Evolutionary conservation across 2,888 invertebrate species (phyloP).

Genomic region (Plagiodera versicolora): DNA sequence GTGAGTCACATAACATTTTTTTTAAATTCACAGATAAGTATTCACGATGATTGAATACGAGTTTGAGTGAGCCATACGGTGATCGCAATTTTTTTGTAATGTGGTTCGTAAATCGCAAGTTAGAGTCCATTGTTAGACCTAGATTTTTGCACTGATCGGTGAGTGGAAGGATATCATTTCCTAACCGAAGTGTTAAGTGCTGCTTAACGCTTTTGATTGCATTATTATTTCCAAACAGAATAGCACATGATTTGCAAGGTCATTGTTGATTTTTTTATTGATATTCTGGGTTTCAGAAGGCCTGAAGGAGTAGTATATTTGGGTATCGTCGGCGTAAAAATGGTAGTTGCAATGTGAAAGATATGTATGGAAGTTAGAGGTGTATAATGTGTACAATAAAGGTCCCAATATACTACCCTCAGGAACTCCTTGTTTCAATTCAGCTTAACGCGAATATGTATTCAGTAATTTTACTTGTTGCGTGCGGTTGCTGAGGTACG

Average conservation of each 20-base stretch:
- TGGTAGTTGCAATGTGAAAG: neutral
- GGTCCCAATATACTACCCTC: slow-evolving; percentile 6
- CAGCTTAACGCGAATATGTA: neutral
- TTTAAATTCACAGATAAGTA: neutral
- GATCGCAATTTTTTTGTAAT: neutral
- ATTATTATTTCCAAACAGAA: neutral
- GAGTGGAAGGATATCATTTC: neutral
- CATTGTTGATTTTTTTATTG: neutral
- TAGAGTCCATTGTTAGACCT: neutral
- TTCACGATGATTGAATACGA: slow-evolving; percentile 4
- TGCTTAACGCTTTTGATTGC: no score
- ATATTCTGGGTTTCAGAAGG: neutral
- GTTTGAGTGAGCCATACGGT: neutral
- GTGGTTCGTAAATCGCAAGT: neutral
- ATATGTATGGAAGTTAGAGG: neutral
- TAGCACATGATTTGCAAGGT: neutral
- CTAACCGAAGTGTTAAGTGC: neutral
- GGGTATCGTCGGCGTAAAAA: slow-evolving; percentile 8
- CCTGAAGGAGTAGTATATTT: slow-evolving; percentile 5
- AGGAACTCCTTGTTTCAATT: neutral
- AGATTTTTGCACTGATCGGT: neutral
- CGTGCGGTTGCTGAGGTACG: neutral
- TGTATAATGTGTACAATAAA: slow-evolving; percentile 5
- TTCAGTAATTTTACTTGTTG: neutral
- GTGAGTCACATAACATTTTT: neutral